Evolutionary conservation across 1,140 invertebrate genomes (phyloP).

Genomic region (Euwallacea similis): DNA sequence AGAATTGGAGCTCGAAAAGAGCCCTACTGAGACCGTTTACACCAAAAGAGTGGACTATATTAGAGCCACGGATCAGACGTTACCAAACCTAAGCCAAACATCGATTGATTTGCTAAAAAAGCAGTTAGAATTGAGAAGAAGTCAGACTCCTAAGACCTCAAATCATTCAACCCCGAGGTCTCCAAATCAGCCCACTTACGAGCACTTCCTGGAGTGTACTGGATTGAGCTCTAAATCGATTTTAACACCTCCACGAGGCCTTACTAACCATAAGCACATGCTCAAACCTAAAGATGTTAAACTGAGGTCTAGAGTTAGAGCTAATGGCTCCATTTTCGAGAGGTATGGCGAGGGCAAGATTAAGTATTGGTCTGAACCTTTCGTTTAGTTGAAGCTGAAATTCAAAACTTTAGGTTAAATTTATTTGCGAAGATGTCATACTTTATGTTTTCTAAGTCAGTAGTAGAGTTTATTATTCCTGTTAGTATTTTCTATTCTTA

Average conservation of each 20-base stretch:
- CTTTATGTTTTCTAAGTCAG: background rate
- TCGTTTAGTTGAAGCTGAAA: conserved; percentile 39
- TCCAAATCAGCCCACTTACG: conserved; percentile 58
- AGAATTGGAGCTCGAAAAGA: conserved; percentile 38
- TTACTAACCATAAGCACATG: conserved; percentile 75
- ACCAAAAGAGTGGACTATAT: conserved; percentile 36
- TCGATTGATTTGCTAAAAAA: conserved; percentile 48
- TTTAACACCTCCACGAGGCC: conserved; percentile 68
- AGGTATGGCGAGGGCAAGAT: conserved; percentile 45
- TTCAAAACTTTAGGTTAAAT: background rate
- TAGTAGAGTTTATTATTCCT: background rate
- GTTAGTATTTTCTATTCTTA: background rate
- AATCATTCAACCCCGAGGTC: conserved; percentile 19
- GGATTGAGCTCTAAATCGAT: conserved; percentile 81
- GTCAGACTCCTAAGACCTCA: conserved; percentile 17
- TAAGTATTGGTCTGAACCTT: conserved; percentile 53
- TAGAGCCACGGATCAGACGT: conserved; percentile 38
- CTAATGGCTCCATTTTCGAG: conserved; percentile 45
- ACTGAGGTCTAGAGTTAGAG: conserved; percentile 57
- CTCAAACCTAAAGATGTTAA: conserved; percentile 79
- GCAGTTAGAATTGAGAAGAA: conserved; percentile 44
- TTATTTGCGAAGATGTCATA: background rate
- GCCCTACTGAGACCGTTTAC: background rate
- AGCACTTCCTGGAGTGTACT: conserved; percentile 77
- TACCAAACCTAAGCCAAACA: conserved; percentile 43